Base-by-base conservation (phyloP, 2,113 vertebrate genomes). In the Sylvietta virens region DNA sequence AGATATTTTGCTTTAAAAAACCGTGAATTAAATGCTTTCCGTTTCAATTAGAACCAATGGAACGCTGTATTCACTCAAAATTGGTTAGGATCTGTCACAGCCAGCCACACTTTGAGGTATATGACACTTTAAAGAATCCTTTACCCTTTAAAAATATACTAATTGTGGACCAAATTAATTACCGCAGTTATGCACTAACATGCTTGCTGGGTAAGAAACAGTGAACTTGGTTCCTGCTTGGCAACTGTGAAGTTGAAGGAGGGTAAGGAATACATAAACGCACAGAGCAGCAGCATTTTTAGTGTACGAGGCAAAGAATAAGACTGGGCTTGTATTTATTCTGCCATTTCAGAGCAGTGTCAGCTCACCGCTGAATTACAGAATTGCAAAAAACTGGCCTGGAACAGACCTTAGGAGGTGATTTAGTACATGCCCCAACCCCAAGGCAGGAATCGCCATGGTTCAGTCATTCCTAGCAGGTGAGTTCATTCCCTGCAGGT, bases 21-120 rank as follows among this genome's bases (percentile, higher is more conserved):
- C 1, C 13, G 42, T 62, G 21, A 82, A 70, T 70, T 24, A 70
- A 86, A 40, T 30, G 15, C 9, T 83, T 83, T 86, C 18, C 39
- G n/a, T 28, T 10, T 45, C 77, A 96, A 95, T 86, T 92, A 95
- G 39, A 95, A 78, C 82, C 88, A 94, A 92, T 2, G 1, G 76
- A 92, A 94, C 35, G 24, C 95, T 97, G 94, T 84, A 94, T 82
- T 82, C 87, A 91, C 71, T 94, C 80, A 85, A 80, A 96, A 96
- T 23, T 56, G 28, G 27, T 91, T 50, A 40, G 72, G 54, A 96
- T 67, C 88, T 78, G 42, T n/a, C 18, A 81, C 88, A 37, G 48
- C 9, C 37, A 58, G 86, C 37, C 24, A 47, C 1, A 1, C 39
- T 83, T 64, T 30, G 88, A 91, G 20, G 11, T 39, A 51, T 12